Evolutionary conservation across 1,140 invertebrate genomes (phyloP), one percentile per base, ranked within the genome.

Genomic region (Zophobas atratus): DNA sequence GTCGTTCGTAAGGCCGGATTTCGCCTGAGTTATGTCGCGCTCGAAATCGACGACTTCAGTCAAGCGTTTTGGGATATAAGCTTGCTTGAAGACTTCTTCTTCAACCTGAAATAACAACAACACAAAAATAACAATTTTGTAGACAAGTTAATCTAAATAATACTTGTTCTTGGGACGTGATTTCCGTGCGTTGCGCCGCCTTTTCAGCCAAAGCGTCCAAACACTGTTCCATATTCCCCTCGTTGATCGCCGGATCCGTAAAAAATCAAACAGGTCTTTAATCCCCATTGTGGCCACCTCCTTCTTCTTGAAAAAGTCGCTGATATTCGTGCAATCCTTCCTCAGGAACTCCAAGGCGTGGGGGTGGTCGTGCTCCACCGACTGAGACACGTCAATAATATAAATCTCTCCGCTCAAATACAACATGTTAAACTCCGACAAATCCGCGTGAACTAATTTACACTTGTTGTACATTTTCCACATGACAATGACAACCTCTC

Each of bases 381-480:
- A 95, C 86, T 99, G 98, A 0, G 97, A 99, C 0, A 99, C 98
- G 89, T 99, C 98, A 83, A 99, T 99, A 35, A 99, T 92, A 76
- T 95, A 94, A 20, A 97, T 87, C 83, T 94, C 91, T 0, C 94
- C 94, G 82, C 97, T 90, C 83, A 96, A 92, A 84, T 96, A 95
- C 60, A 99, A 84, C 55, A 99, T 90, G 88, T 99, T 99, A 83
- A 97, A 99, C 89, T 99, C 98, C 51, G 97, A 98, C 20, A 99
- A 91, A 91, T 99, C 98, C 4, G 97, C 98, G 89, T 99, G 98
- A 6, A 99, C 97, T 8, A 99, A 90, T 86, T 92, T 93, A 84
- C 97, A 98, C 81, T 95, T 93, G 80, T 98, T 96, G 84, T 97
- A 99, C 83, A 99, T 90, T 80, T 91, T 93, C 92, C 98, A 95